These are phyloP conservation scores for Leucoma salicis DNA, from an alignment of 2,888 invertebrate genomes.

Conservation along the genomic window DNA sequence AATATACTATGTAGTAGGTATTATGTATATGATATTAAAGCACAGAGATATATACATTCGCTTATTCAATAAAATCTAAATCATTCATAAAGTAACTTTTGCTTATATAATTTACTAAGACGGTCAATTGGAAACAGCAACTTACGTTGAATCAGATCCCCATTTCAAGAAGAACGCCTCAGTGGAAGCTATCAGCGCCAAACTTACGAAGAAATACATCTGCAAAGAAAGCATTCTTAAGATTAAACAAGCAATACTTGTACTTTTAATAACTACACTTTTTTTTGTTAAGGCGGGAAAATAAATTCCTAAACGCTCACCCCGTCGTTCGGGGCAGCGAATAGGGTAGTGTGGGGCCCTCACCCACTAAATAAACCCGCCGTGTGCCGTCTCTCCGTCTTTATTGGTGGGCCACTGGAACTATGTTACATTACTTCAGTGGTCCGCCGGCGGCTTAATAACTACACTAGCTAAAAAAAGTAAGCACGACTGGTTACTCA, in stretches of 20 bases:
- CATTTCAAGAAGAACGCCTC: constrained; percentile 80
- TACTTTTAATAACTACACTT: constrained; percentile 3
- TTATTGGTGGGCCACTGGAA: too few relatives aligned
- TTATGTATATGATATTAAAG: too few relatives aligned
- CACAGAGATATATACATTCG: not conserved
- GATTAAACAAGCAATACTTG: constrained; percentile 4
- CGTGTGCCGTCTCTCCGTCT: too few relatives aligned
- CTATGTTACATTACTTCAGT: too few relatives aligned
- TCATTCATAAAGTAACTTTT: not conserved
- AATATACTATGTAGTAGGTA: too few relatives aligned
- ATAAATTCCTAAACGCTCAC: too few relatives aligned
- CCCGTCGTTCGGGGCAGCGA: too few relatives aligned
- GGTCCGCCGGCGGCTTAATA: too few relatives aligned
- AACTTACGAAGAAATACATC: constrained; percentile 61
- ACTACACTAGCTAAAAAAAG: constrained; percentile 1
- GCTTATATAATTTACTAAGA: not conserved
- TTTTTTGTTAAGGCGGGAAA: too few relatives aligned
- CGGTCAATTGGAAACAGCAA: constrained; percentile 17
- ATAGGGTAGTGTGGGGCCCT: too few relatives aligned
- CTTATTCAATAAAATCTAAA: not conserved
- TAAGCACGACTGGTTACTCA: constrained; percentile 10
- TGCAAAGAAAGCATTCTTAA: constrained; percentile 45
- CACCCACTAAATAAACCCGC: too few relatives aligned
- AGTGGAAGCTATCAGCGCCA: constrained; percentile 64
- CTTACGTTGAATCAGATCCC: constrained; percentile 78